Evolutionary conservation across 1,140 invertebrate species (phyloP).

Genomic region (Eurosta solidaginis): DNA sequence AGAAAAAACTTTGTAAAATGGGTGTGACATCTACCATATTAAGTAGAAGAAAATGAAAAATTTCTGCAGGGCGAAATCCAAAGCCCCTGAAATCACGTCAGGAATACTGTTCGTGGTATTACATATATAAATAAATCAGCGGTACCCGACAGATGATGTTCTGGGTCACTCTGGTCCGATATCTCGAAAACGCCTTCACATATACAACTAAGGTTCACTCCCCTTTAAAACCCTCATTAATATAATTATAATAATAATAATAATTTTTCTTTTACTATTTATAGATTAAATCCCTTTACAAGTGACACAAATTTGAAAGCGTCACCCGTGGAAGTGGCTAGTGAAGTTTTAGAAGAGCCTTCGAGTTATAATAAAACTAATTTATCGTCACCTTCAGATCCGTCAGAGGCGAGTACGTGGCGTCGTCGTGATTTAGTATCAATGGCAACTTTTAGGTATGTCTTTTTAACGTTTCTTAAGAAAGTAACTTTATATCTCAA

Average conservation of each 20-base stretch:
- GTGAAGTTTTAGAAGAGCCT: conserved; percentile 81
- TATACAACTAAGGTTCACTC: too few relatives aligned
- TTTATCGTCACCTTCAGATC: conserved; percentile 75
- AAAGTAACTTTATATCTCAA: not conserved
- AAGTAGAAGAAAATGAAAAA: too few relatives aligned
- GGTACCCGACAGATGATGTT: too few relatives aligned
- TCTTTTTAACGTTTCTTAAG: not conserved
- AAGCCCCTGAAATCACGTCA: too few relatives aligned
- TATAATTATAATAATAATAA: not conserved
- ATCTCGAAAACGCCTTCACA: too few relatives aligned
- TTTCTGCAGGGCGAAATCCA: too few relatives aligned
- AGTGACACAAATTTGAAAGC: conserved; percentile 61
- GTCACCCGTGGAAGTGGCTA: conserved; percentile 75
- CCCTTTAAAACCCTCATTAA: too few relatives aligned
- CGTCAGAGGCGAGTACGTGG: conserved; percentile 78
- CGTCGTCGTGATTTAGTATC: conserved; percentile 76
- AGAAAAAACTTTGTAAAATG: too few relatives aligned
- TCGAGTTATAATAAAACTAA: conserved; percentile 63
- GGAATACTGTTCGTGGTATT: too few relatives aligned
- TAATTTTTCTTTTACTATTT: conserved; percentile 1
- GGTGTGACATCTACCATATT: too few relatives aligned
- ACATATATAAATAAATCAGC: too few relatives aligned
- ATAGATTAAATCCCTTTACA: conserved; percentile 56
- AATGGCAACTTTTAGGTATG: conserved; percentile 58
- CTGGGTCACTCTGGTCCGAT: too few relatives aligned